Evolutionary conservation across 2,888 invertebrate genomes (phyloP).

Genomic region (Azorinus chamasolen): DNA sequence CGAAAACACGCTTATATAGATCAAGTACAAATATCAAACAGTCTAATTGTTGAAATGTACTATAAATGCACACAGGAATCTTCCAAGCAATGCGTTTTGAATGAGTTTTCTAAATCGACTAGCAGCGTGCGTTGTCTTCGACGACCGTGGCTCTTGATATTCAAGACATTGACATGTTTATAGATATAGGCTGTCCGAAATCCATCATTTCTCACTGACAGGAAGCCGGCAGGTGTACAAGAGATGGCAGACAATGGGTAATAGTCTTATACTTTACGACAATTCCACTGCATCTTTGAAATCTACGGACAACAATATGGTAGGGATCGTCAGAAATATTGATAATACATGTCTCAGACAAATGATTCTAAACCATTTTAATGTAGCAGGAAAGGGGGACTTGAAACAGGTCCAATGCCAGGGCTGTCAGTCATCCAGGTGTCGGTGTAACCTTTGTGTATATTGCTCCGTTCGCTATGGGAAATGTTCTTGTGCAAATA

Average conservation of each 20-base stretch:
- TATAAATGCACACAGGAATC: conserved; percentile 47
- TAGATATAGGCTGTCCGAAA: conserved; percentile 52
- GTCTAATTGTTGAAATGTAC: conserved; percentile 59
- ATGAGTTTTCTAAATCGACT: conserved; percentile 21
- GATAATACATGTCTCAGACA: conserved; percentile 5
- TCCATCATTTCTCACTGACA: conserved; percentile 46
- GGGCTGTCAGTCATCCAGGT: too few relatives aligned
- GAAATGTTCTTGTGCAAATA: too few relatives aligned
- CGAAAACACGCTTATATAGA: conserved; percentile 39
- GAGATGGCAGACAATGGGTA: conserved; percentile 39
- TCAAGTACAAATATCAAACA: conserved; percentile 20
- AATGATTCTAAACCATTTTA: conserved; percentile 7
- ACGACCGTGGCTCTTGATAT: conserved; percentile 56
- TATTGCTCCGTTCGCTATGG: too few relatives aligned
- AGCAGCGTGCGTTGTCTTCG: conserved; percentile 40
- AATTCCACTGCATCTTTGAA: conserved; percentile 36
- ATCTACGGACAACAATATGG: conserved; percentile 37
- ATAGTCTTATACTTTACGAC: conserved; percentile 25
- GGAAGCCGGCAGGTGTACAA: conserved; percentile 52
- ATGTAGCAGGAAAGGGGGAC: too few relatives aligned
- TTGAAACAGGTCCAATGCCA: too few relatives aligned
- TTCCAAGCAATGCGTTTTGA: conserved; percentile 46
- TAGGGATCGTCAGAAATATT: conserved; percentile 11
- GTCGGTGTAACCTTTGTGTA: too few relatives aligned
- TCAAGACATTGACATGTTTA: conserved; percentile 32